Evolutionary conservation across 2,113 vertebrate species (phyloP), one percentile per base, ranked within the genome.

Genomic region (Sceloporus undulatus): DNA sequence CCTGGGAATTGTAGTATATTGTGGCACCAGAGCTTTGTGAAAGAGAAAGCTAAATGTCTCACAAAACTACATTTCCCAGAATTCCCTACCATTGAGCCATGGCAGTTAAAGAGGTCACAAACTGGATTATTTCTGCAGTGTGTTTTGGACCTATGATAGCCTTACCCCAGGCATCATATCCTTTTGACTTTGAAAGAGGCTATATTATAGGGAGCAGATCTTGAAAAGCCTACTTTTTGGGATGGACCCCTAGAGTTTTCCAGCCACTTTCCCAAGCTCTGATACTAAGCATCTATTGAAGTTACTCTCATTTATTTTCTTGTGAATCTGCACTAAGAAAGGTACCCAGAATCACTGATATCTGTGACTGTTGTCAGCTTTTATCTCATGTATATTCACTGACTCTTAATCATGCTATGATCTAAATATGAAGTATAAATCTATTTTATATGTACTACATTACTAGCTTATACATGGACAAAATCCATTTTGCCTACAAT

Each of bases 401-500:
- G 40, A 70, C 68, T 7, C n/a, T 38, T 40, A 29, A 82, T 82
- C n/a, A 66, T 52, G 65, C 29, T 87, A 48, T n/a, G 42, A 1
- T 87, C 65, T 52, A 86, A 59, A 38, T 68, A 76, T 38, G 56
- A 66, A 52, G n/a, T 21, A 42, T 34, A 73, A n/a, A 18, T 27
- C 5, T 23, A 1, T 40, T 14, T 14, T 70, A 68, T 23, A 68
- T 68, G 70, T 13, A 59, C 29, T 83, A 83, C n/a, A 83, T 83
- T 29, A 71, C 18, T 56, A 65, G 40, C 34, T 86, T 79, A 52
- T 79, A 68, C 11, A 25, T 68, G 40, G 27, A 48, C 83, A 80
- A 81, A 87, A 73, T 14, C 34, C 27, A 65, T 68, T 88, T 83
- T 83, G 48, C 48, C 62, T 70, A 14, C 18, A 27, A 87, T 62